Evolutionary conservation across 1,140 invertebrate species (phyloP).

Genomic region (Aphaenogaster rudis): DNA sequence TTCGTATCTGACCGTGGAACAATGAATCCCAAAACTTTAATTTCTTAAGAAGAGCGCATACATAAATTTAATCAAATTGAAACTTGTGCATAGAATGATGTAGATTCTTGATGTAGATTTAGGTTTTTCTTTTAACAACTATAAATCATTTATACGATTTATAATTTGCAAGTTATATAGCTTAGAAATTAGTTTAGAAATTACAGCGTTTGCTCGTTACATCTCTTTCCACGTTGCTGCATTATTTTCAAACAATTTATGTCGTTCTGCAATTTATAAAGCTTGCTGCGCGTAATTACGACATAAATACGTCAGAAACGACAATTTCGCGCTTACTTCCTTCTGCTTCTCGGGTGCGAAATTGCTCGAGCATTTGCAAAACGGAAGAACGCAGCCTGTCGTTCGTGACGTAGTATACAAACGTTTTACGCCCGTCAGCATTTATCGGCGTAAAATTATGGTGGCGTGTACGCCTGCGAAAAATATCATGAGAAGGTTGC

Average conservation of each 20-base stretch:
- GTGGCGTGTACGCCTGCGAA: not conserved
- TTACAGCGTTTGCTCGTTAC: not conserved
- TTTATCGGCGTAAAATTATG: constrained; percentile 41
- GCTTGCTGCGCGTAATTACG: not conserved
- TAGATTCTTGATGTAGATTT: not conserved
- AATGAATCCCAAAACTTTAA: not conserved
- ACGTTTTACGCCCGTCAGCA: constrained; percentile 39
- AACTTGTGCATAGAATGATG: not conserved
- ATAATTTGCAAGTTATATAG: not conserved
- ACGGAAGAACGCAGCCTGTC: not conserved
- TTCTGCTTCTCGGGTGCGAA: not conserved
- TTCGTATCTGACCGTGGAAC: not conserved
- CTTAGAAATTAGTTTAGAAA: not conserved
- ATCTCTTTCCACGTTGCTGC: not conserved
- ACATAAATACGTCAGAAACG: not conserved
- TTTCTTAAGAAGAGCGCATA: not conserved
- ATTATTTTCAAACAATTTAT: not conserved
- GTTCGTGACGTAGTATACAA: not conserved
- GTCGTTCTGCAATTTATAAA: constrained; percentile 4
- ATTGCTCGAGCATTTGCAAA: constrained; percentile 19
- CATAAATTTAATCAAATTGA: constrained; percentile 4
- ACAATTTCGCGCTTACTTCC: not conserved
- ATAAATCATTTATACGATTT: not conserved
- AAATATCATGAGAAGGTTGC: constrained; percentile 1
- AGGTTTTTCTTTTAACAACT: not conserved